A percentile compares a stretch with the other conserved stretches of the same genome.
Evolutionary conservation across 1,140 invertebrate genomes (phyloP).

Genomic region (Colletes latitarsis): DNA sequence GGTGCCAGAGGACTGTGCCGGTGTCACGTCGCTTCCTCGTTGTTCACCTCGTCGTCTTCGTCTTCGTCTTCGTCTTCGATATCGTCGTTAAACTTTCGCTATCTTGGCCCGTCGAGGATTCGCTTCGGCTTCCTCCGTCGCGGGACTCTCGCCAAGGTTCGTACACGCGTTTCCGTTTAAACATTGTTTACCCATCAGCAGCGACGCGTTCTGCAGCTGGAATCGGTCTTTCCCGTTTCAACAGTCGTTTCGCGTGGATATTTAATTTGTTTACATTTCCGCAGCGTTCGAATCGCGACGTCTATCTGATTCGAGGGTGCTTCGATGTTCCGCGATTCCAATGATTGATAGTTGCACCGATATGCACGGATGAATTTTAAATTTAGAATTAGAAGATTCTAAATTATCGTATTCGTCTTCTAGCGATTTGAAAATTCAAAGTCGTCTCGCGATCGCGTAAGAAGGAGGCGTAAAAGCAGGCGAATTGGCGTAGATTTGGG

Average conservation of each 20-base stretch:
- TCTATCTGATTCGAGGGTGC: too few relatives aligned
- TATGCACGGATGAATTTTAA: too few relatives aligned
- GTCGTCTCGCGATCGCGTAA: too few relatives aligned
- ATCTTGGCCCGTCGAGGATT: not conserved
- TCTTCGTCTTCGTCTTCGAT: not conserved
- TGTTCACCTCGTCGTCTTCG: conserved; percentile 32
- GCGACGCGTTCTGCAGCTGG: not conserved
- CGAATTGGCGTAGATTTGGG: not conserved
- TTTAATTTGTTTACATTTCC: too few relatives aligned
- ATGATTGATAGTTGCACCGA: too few relatives aligned
- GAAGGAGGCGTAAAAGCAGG: too few relatives aligned
- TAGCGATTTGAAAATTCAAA: too few relatives aligned
- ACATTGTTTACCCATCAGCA: not conserved
- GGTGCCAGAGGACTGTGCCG: not conserved
- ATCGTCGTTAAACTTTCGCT: not conserved
- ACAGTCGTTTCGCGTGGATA: too few relatives aligned
- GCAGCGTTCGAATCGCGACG: too few relatives aligned
- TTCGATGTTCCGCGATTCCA: too few relatives aligned
- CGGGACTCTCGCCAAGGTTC: conserved; percentile 13
- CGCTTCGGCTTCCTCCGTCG: not conserved
- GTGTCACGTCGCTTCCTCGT: conserved; percentile 43
- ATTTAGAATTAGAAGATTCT: too few relatives aligned
- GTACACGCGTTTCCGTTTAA: not conserved
- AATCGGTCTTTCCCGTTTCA: not conserved
- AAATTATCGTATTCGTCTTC: too few relatives aligned